Evolutionary conservation across 37 sponge, comb jelly and placozoan species (phyloP), one percentile per base, ranked within the genome.

Genomic region (Eunapius fragilis): DNA sequence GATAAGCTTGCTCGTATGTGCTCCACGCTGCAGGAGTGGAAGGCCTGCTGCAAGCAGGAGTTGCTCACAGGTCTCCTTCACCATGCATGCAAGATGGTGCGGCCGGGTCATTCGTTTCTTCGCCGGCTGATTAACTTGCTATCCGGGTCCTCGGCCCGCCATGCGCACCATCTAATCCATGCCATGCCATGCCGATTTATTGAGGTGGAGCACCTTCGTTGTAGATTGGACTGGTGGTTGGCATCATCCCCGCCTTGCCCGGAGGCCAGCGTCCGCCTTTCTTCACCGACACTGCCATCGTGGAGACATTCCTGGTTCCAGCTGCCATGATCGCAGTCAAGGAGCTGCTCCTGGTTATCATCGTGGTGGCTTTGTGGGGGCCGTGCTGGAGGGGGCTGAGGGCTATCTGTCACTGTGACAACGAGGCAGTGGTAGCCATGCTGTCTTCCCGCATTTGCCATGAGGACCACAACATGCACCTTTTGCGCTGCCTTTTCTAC

Each of bases 261-360:
- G 12, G 9, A 19, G 32, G 30, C 45, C 22, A 25, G 26, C 27
- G 23, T 9, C 50, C 70, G 33, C 24, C 17, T 1, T 25, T 37
- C 27, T 22, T 33, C 26, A 70, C 87, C 7, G 87, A 86, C 70
- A 73, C 80, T 2, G 78, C 73, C 1, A 71, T 68, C 37, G 38
- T 76, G 71, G 35, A 47, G 38, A 12, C 26, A 22, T 0, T 6
- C 22, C 13, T 89, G 89, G 89, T 83, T 89, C 25, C 89, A 89
- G 73, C 77, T 69, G 19, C 50, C 25, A 31, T 89, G 25, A 84
- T 89, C 71, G 1, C 89, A 7, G 36, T 50, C 0, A 78, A 85
- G 26, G 84, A 83, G 70, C n/a, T n/a, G n/a, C n/a, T n/a, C n/a
- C n/a, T n/a, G n/a, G n/a, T n/a, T n/a, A n/a, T n/a, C n/a, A n/a